Evolutionary conservation across 2,888 invertebrate species (phyloP).

Genomic region (Morpho helenor): DNA sequence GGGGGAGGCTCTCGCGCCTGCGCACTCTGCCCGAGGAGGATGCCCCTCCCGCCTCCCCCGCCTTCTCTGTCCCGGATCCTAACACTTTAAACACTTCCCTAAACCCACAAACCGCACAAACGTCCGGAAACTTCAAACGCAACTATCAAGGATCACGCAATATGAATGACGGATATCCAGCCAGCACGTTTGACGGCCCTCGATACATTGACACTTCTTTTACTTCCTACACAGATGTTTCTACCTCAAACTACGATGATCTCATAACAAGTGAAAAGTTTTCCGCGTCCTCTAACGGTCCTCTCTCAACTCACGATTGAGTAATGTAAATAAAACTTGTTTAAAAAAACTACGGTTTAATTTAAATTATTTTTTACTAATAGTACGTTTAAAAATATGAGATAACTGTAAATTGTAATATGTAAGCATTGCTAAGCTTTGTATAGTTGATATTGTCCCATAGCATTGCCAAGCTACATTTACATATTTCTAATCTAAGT

Average conservation of each 20-base stretch:
- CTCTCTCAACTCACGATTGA: not conserved
- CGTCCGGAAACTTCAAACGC: slow-evolving; percentile 3
- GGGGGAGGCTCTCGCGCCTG: slow-evolving; percentile 73
- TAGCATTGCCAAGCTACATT: too few species aligned
- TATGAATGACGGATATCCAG: not conserved
- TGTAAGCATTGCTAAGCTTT: too few species aligned
- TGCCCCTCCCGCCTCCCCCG: slow-evolving; percentile 47
- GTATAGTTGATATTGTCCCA: too few species aligned
- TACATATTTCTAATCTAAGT: too few species aligned
- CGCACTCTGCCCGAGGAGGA: slow-evolving; percentile 70
- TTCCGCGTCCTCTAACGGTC: slow-evolving; percentile 5
- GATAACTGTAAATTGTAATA: too few species aligned
- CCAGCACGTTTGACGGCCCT: not conserved
- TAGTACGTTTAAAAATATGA: too few species aligned
- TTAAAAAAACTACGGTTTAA: too few species aligned
- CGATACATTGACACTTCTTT: slow-evolving; percentile 5
- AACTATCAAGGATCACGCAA: not conserved
- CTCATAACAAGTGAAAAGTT: slow-evolving; percentile 14
- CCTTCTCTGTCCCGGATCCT: slow-evolving; percentile 14
- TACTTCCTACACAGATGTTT: slow-evolving; percentile 16
- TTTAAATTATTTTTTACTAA: too few species aligned
- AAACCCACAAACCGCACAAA: not conserved
- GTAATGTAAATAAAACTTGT: too few species aligned
- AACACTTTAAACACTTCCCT: not conserved
- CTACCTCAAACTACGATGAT: slow-evolving; percentile 23